Conservation (phyloP, 2,888 invertebrate species). For the Poecilobothrus nobilitatus region DNA sequence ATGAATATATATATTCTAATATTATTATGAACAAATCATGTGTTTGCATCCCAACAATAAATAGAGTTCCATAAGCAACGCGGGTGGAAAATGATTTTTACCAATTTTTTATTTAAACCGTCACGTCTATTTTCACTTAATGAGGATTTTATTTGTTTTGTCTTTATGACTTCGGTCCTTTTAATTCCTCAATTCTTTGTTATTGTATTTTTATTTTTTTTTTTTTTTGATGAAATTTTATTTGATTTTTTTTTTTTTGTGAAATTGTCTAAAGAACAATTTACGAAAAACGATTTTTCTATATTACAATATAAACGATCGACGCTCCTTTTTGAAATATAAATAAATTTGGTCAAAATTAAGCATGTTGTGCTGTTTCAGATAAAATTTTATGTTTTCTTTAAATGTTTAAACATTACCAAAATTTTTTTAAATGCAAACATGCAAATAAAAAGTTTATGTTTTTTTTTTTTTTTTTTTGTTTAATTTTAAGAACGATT, state of each 20-base stretch:
- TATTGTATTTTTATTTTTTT: neutral
- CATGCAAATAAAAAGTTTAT: too few relatives aligned
- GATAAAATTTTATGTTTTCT: too few relatives aligned
- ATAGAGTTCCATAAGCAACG: neutral
- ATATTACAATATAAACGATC: neutral
- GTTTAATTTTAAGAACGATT: too few relatives aligned
- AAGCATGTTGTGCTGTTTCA: too few relatives aligned
- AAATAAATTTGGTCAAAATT: too few relatives aligned
- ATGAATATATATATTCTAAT: too few relatives aligned
- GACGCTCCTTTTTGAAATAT: neutral
- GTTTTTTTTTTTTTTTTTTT: too few relatives aligned
- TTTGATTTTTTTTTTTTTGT: too few relatives aligned
- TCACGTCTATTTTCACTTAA: constrained; percentile 6
- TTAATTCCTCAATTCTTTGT: neutral
- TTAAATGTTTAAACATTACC: too few relatives aligned
- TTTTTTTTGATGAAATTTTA: neutral
- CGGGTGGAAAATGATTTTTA: neutral
- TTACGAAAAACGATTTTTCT: constrained; percentile 2
- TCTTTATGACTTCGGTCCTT: constrained; percentile 3
- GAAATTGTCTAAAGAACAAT: neutral
- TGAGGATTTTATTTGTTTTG: neutral
- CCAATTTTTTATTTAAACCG: constrained; percentile 5
- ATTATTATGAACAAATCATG: too few relatives aligned
- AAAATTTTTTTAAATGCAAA: too few relatives aligned
- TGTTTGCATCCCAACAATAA: too few relatives aligned